These are phyloP conservation scores for Ferrisia virgata DNA, from an alignment of 2,888 invertebrate species.

Conservation along the genomic window DNA sequence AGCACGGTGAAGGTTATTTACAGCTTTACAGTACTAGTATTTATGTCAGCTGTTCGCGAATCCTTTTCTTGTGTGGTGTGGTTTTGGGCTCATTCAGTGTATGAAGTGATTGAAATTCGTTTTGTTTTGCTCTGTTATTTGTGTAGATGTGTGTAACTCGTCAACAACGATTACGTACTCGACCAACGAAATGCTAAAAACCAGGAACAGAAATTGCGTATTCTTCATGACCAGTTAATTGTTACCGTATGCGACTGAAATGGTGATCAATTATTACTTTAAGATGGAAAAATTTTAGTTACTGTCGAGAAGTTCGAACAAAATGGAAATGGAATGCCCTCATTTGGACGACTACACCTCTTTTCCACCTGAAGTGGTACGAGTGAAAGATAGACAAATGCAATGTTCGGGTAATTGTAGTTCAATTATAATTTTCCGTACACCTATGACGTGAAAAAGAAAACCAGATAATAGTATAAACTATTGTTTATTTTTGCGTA, in stretches of 20 bases:
- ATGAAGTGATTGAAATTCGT: constrained; percentile 13
- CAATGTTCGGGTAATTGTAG: constrained; percentile 26
- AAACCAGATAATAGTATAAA: not conserved
- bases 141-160: not conserved
- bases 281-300: not conserved
- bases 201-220: constrained; percentile 23
- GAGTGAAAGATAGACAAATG: constrained; percentile 20
- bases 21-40: too few species aligned
- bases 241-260: not conserved
- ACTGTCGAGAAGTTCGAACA: not conserved
- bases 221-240: not conserved
- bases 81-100: not conserved
- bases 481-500: too few species aligned
- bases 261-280: not conserved
- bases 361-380: not conserved
- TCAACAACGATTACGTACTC: not conserved
- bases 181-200: not conserved
- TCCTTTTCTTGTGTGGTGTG: constrained; percentile 16
- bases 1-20: constrained; percentile 32
- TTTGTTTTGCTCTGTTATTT: constrained; percentile 15
- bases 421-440: not conserved
- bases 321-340: constrained; percentile 35
- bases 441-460: not conserved
- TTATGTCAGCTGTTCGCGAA: constrained; percentile 38
- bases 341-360: constrained; percentile 39